Percentiles rank a stretch among this genome's conserved stretches.
These are phyloP conservation scores for Malurus leucopterus DNA, from an alignment of 2,797 vertebrate genomes.

Conservation along the genomic window DNA sequence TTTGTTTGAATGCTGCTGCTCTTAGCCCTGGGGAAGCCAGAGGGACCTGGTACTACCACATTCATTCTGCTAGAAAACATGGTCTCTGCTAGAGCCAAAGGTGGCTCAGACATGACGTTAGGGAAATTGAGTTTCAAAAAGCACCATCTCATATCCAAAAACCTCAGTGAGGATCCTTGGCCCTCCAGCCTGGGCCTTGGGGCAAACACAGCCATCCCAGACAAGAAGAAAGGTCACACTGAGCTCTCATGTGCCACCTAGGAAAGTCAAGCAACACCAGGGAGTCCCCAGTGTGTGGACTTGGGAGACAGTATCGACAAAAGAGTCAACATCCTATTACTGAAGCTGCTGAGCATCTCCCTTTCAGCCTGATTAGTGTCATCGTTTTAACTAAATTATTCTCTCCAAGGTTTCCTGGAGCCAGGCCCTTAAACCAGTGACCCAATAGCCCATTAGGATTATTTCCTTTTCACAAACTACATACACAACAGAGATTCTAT, in stretches of 20 bases:
- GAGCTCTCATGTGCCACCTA: not conserved
- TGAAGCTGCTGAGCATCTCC: not conserved
- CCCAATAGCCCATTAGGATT: not conserved
- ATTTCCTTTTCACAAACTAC: slow-evolving; percentile 8
- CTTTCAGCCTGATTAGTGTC: not conserved
- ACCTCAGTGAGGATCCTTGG: not conserved
- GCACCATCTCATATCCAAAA: not conserved
- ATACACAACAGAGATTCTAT: not conserved
- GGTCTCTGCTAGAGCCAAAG: too few species aligned
- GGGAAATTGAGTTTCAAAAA: not conserved
- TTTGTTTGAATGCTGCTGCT: not conserved
- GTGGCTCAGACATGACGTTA: too few species aligned
- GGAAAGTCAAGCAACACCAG: not conserved
- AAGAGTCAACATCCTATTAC: not conserved
- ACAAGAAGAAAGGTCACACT: not conserved
- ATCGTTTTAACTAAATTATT: not conserved
- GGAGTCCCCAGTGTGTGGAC: not conserved
- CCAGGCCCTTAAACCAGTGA: not conserved
- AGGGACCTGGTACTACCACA: too few species aligned
- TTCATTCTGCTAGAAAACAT: too few species aligned
- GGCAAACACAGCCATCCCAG: not conserved
- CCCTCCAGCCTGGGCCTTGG: not conserved
- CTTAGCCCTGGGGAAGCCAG: too few species aligned
- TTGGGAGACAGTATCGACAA: not conserved
- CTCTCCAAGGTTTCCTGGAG: not conserved